phyloP scores from a whole-genome alignment of 2,797 vertebrate genomes.

The Phataginus tetradactyla region DNA sequence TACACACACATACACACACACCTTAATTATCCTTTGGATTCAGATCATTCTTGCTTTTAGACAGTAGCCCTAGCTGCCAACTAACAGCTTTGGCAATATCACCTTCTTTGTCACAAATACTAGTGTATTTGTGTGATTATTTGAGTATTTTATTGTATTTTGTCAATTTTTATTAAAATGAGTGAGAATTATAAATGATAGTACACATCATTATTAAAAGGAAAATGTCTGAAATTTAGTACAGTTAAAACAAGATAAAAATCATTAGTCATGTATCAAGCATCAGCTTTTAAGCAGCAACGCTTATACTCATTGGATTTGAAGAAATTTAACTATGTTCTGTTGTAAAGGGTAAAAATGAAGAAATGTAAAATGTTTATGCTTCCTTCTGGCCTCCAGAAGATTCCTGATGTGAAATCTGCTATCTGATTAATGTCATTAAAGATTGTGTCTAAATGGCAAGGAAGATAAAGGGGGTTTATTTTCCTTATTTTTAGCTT shows the following conservation, averaged over 20 bases:
- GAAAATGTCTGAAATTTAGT: background rate
- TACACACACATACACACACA: background rate
- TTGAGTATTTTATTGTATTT: background rate
- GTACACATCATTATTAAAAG: background rate
- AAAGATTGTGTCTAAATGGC: background rate
- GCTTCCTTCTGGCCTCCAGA: no score
- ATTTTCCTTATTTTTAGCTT: background rate
- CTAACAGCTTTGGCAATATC: background rate
- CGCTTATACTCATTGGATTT: background rate
- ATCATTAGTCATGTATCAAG: background rate
- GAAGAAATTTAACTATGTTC: background rate
- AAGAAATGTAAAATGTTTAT: background rate
- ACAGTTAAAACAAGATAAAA: background rate
- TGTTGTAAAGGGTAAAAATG: background rate
- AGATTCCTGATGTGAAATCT: no score
- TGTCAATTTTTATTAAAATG: conserved; percentile 13
- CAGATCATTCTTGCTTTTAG: background rate
- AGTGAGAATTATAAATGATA: background rate
- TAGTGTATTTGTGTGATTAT: background rate
- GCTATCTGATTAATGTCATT: no score
- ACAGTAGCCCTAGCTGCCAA: background rate
- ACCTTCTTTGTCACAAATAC: background rate
- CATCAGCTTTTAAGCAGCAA: background rate
- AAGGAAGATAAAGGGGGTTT: background rate
- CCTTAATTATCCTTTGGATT: background rate